Percentiles rank a stretch among this genome's conserved stretches.
phyloP scores from a whole-genome alignment of 2,888 invertebrate species.

The Geotrupes spiniger region DNA sequence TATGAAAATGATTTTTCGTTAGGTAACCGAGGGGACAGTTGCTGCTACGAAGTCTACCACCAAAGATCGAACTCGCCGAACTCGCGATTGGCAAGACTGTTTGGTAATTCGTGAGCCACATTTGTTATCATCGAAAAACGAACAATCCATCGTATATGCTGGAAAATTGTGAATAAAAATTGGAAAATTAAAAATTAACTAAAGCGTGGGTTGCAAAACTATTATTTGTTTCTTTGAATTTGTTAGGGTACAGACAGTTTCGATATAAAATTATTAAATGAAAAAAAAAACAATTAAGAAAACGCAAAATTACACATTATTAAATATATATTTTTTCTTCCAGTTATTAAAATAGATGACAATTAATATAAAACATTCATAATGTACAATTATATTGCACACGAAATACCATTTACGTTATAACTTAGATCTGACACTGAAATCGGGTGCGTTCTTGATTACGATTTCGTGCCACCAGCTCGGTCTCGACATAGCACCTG shows the following conservation, averaged over 20 bases:
- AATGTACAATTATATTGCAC: constrained; percentile 19
- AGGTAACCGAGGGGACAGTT: constrained; percentile 29
- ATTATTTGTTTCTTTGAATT: no score
- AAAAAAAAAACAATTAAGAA: no score
- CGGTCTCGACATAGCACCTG: constrained; percentile 67
- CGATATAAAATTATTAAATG: no score
- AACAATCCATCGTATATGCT: no score
- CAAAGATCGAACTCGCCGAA: constrained; percentile 5
- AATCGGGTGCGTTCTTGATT: constrained; percentile 39
- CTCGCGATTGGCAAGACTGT: not conserved
- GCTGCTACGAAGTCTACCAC: constrained; percentile 24
- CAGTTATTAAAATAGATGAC: constrained; percentile 22
- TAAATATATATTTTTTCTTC: constrained; percentile 6
- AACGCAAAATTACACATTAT: not conserved
- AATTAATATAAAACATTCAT: constrained; percentile 17
- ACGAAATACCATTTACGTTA: constrained; percentile 24
- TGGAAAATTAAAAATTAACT: no score
- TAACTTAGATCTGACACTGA: constrained; percentile 35
- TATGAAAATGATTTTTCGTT: not conserved
- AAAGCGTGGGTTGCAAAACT: no score
- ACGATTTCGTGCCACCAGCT: constrained; percentile 70
- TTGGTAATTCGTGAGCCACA: no score
- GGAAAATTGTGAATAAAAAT: no score
- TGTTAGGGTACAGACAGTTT: no score
- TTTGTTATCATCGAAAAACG: no score